Evolutionary conservation across 2,888 invertebrate species (phyloP).

Genomic region (Vesta saturnalis): DNA sequence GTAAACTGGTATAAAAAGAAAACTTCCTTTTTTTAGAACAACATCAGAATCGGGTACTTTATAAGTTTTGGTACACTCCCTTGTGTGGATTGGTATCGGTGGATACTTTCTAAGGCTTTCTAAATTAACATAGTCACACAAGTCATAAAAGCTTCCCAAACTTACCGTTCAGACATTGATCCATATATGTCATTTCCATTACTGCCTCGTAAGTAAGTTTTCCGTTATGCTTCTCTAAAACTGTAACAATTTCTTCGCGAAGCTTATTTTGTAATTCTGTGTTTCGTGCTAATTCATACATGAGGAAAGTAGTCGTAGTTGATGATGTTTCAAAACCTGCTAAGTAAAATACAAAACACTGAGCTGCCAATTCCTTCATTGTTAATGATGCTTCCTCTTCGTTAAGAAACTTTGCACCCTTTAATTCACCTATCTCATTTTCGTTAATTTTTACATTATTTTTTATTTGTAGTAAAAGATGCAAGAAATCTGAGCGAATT

Average conservation of each 20-base stretch:
- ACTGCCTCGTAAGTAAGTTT: conserved; percentile 62
- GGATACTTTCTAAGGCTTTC: conserved; percentile 57
- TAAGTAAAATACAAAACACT: conserved; percentile 57
- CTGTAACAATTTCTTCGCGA: conserved; percentile 59
- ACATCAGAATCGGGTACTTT: conserved; percentile 37
- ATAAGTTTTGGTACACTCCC: conserved; percentile 44
- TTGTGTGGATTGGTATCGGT: conserved; percentile 44
- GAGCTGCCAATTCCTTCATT: conserved; percentile 50
- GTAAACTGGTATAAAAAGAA: conserved; percentile 43
- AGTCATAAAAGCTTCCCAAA: neutral
- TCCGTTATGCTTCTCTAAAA: conserved; percentile 46
- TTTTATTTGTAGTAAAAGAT: conserved; percentile 64
- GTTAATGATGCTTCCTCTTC: conserved; percentile 19
- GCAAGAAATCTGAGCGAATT: conserved; percentile 65
- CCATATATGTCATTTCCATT: conserved; percentile 63
- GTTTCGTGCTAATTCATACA: conserved; percentile 64
- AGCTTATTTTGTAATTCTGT: conserved; percentile 60
- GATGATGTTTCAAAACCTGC: conserved; percentile 60
- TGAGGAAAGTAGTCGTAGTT: conserved; percentile 59
- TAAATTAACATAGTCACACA: conserved; percentile 42
- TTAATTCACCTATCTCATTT: conserved; percentile 32
- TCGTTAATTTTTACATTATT: conserved; percentile 51
- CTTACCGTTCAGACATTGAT: conserved; percentile 60
- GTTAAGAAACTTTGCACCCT: conserved; percentile 41
- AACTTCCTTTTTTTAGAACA: conserved; percentile 47